A percentile compares a stretch with the other conserved stretches of the same genome.
phyloP scores from a whole-genome alignment of 2,888 invertebrate species.

The Phrixothrix hirtus region DNA sequence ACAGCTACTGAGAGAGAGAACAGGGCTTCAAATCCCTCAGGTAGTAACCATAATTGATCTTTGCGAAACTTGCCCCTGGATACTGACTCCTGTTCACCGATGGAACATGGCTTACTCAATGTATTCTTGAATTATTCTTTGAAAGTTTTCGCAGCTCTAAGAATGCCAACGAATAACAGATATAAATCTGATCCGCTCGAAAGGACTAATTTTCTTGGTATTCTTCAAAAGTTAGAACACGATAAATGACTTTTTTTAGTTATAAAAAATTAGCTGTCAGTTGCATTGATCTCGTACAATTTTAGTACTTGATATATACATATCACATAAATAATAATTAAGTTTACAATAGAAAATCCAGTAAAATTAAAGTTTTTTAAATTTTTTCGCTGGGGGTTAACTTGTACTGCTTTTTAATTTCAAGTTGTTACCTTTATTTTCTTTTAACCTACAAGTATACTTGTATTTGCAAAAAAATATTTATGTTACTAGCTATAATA shows the following conservation, averaged over 20 bases:
- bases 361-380: too few relatives aligned
- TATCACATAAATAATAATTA: too few relatives aligned
- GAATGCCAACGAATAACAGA: neutral
- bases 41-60: constrained; percentile 26
- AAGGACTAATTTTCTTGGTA: neutral
- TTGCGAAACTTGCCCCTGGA: constrained; percentile 21
- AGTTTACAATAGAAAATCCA: too few relatives aligned
- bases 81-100: constrained; percentile 22
- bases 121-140: constrained; percentile 13
- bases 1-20: constrained; percentile 19
- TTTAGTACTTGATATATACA: too few relatives aligned
- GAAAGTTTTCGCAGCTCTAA: neutral
- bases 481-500: too few relatives aligned
- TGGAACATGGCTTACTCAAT: constrained; percentile 12
- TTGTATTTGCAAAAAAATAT: too few relatives aligned
- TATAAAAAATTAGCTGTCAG: neutral
- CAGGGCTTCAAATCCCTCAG: constrained; percentile 22
- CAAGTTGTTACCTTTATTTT: too few relatives aligned
- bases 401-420: too few relatives aligned
- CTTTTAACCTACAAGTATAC: too few relatives aligned
- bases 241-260: constrained; percentile 3
- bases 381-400: too few relatives aligned
- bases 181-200: neutral
- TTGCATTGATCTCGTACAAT: constrained; percentile 1
- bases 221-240: constrained; percentile 2